These are phyloP conservation scores for Triops longicaudatus DNA, from an alignment of 1,140 invertebrate genomes.

Conservation along the genomic window DNA sequence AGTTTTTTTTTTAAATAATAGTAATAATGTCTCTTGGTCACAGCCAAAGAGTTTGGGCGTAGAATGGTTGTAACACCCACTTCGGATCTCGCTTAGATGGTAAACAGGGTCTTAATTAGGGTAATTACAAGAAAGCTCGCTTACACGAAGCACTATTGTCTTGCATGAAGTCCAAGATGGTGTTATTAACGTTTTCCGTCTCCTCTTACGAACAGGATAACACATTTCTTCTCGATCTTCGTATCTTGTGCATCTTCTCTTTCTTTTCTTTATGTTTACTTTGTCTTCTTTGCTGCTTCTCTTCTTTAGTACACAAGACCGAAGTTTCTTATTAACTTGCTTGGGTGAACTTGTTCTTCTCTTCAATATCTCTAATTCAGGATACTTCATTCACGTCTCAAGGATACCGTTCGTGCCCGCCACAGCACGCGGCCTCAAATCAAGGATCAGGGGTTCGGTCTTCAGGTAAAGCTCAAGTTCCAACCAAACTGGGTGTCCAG, in stretches of 20 bases:
- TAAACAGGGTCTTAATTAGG: not conserved
- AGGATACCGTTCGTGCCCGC: not conserved
- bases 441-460: too few species aligned
- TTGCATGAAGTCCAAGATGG: not conserved
- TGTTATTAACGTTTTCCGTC: not conserved
- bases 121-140: not conserved
- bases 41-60: not conserved
- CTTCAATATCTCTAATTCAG: not conserved
- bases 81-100: constrained; percentile 1
- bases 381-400: not conserved
- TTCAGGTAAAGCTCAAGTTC: too few species aligned
- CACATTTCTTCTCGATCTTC: too few species aligned
- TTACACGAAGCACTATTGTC: not conserved
- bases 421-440: not conserved
- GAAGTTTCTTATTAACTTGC: not conserved
- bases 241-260: too few species aligned
- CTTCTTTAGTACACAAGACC: not conserved
- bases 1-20: not conserved
- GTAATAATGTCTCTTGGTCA: not conserved
- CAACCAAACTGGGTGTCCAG: not conserved
- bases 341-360: not conserved
- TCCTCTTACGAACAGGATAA: not conserved
- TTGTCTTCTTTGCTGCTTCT: not conserved
- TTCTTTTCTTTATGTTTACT: too few species aligned
- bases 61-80: not conserved